Base-by-base conservation (phyloP, 2,888 invertebrate species). In the Lasioglossum marginatum region DNA sequence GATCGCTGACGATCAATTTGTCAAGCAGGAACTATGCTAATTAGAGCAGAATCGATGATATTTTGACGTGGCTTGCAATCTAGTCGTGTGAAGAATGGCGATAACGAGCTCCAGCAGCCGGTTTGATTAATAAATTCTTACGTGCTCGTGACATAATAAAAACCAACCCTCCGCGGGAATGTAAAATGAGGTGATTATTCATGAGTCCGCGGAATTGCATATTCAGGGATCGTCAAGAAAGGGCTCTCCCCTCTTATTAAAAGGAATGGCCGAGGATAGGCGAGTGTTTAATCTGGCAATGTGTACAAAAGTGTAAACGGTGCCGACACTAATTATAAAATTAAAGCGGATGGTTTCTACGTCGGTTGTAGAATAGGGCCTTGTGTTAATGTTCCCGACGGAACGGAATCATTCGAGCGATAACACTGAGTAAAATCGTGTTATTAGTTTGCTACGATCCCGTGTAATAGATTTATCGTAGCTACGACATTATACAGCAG, bases 101-200 rank as follows among this genome's bases (percentile, higher is more conserved):
- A n/a, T 68, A 45, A 68, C 74, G 74, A 37, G 48, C 23, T 19
- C 40, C 40, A 31, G 10, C 75, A 43, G 66, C 68, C 31, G 10
- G 52, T 75, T 75, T 52, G 75, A 48, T 80, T 75, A 75, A 80
- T 80, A 80, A 80, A 80, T 80, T 80, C 80, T 43, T 68, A 68
- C 79, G 79, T 80, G 68, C 75, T 80, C 52, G 23, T 52, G 80
- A 27, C 60, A 75, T 75, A 80, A 74, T 74, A 80, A 80, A 80
- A 75, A 80, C 63, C 40, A 19, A 31, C 74, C n/a, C 57, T n/a
- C 66, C 75, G 68, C 68, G 75, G 68, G 79, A 80, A 80, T 80
- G 75, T 57, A 70, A 80, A 80, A 80, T 80, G 71, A 68, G 75
- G 52, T 70, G 71, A 75, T 80, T 80, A 80, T 80, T 80, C 80